These are phyloP conservation scores for Paracanthobrama guichenoti DNA, from an alignment of 2,113 vertebrate genomes.

Conservation along the genomic window DNA sequence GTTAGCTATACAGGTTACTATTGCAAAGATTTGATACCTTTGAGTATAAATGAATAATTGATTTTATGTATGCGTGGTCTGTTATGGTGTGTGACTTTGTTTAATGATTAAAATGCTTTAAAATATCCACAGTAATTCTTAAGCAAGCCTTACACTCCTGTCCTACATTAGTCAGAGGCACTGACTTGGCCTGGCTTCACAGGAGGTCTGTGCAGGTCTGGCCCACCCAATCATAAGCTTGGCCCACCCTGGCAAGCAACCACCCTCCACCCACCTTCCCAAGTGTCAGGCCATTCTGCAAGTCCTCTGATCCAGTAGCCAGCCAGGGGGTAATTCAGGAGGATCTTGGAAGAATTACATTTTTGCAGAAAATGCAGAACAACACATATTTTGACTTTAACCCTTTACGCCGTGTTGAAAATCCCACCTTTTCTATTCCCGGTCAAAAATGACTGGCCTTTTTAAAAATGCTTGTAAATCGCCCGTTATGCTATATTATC, in stretches of 20 bases:
- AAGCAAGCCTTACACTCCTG: not conserved
- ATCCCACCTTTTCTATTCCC: too few species aligned
- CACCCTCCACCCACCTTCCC: not conserved
- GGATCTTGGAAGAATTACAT: too few species aligned
- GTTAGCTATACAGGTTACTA: not conserved
- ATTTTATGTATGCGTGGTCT: slow-evolving; percentile 39
- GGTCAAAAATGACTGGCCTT: too few species aligned
- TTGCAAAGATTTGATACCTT: slow-evolving; percentile 25
- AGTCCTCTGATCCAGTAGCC: not conserved
- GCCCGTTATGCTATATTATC: too few species aligned
- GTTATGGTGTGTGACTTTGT: slow-evolving; percentile 31
- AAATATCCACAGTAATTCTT: slow-evolving; percentile 25
- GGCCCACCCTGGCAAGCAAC: not conserved
- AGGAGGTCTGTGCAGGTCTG: not conserved
- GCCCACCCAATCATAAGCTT: not conserved
- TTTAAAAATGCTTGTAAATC: too few species aligned
- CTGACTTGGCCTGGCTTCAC: not conserved
- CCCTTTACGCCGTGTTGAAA: too few species aligned
- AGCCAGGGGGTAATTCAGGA: too few species aligned
- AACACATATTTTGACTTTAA: too few species aligned
- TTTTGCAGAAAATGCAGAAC: too few species aligned
- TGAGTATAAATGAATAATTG: slow-evolving; percentile 34
- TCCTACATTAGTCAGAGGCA: not conserved
- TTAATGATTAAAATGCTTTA: slow-evolving; percentile 40
- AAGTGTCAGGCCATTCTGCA: not conserved